Evolutionary conservation across 2,113 vertebrate genomes (phyloP), one percentile per base, ranked within the genome.

Genomic region (Boulengeromyrus knoepffleri): DNA sequence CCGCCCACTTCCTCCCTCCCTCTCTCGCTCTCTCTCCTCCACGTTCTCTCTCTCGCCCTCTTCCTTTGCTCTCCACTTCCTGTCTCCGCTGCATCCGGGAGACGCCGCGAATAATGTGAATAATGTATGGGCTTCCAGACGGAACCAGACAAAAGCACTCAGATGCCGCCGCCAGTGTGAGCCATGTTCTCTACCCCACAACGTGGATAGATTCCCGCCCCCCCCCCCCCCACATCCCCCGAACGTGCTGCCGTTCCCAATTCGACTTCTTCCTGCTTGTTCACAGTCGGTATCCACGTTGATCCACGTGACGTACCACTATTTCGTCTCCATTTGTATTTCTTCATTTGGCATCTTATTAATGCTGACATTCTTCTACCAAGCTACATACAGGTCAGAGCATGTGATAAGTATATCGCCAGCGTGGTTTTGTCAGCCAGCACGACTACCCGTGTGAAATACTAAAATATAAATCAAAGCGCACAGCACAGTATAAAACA

Each of bases 1-100:
- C 80, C 91, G 90, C 89, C 89, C 89, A 88, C 74, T 91, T 49
- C 89, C 45, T 12, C 24, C 39, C 49, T 45, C 86, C 24, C 53
- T 52, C 91, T 85, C 89, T 70, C 80, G 5, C 88, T 90, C 91
- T 83, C 91, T 84, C 66, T 84, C 91, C 90, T 77, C 89, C 89
- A 46, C 36, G 80, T 50, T 12, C 39, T 58, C 15, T 10, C n/a
- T 46, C 39, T 31, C 50, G 5, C 21, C 31, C 15, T 31, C 24
- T 62, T 83, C 45, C 70, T 84, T 47, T 47, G 39, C 77, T 53
- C 21, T 50, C 36, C 66, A 74, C 39, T n/a, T 52, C 52, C 85
- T 62, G 46, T 66, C 50, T 87, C 62, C 17, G 19, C 5, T 39
- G 5, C 80, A 58, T 49, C 24, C n/a, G 36, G 49, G 74, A 53